Evolutionary conservation across 37 sponge, comb jelly and placozoan species (phyloP), one percentile per base, ranked within the genome.

Genomic region (Halisarca cf. caerulea): DNA sequence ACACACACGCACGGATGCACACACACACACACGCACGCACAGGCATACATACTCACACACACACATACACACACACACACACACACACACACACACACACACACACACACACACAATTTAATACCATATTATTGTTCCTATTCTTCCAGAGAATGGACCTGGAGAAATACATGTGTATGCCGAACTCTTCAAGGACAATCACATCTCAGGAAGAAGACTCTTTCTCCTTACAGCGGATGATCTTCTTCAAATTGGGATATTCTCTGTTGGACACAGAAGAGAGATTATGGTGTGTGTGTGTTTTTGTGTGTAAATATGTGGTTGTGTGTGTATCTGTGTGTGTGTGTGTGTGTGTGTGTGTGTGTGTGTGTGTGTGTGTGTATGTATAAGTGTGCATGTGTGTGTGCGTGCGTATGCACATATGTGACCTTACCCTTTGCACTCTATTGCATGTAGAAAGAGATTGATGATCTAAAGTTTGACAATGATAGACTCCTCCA

Each of bases 201-300:
- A 94, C 66, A 90, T 94, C 43, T 91, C 73, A 18, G 94, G 93
- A 17, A 84, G 51, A 36, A 84, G 89, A 38, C 82, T 95, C 74
- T 88, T 92, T 42, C 61, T 86, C 23, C 79, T 95, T 32, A 92
- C 83, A 6, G 89, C 35, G 17, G 93, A 90, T 30, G 93, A 92
- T 60, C 80, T 95, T 38, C 64, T 89, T n/a, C 88, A 92, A 69
- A 88, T 95, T 47, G 91, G 91, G 0, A 75, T 95, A 27, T 82
- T 90, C 57, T 87, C 87, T 4, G 85, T 92, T 21, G 96, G 96
- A 7, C 88, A 89, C 44, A 78, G 93, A 32, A 89, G 77, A 66
- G 93, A 95, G 42, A 59, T 95, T n/a, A 30, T 92, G 89, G 96
- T 92, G 27, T 24, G 86, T 40, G 30, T 28, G 30, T 62, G 57